phyloP scores from a whole-genome alignment of 1,140 invertebrate species.

The Drosophila equinoxialis region DNA sequence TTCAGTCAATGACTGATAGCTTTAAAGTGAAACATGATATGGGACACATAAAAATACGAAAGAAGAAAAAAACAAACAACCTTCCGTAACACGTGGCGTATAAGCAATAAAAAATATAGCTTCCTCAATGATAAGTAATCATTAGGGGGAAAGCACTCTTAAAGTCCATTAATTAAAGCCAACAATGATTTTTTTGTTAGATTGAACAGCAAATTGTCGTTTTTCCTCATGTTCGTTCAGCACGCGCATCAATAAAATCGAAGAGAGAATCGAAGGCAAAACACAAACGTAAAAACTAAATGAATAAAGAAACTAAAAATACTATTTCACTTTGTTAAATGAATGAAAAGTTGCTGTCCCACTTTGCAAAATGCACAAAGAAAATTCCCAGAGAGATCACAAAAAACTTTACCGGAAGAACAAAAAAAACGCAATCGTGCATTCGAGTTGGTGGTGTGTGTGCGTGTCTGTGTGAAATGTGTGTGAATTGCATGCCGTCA shows the following conservation, averaged over 20 bases:
- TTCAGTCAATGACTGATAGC: slow-evolving; percentile 27
- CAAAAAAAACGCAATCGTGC: slow-evolving; percentile 59
- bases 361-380: slow-evolving; percentile 64
- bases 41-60: slow-evolving; percentile 29
- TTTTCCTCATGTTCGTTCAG: neutral
- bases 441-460: slow-evolving; percentile 29
- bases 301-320: slow-evolving; percentile 22
- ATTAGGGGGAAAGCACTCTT: slow-evolving; percentile 45
- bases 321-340: slow-evolving; percentile 37
- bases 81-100: slow-evolving; percentile 56
- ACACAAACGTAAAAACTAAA: neutral
- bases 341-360: slow-evolving; percentile 38
- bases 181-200: slow-evolving; percentile 16
- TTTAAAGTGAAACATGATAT: neutral
- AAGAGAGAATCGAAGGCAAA: neutral
- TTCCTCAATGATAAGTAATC: slow-evolving; percentile 45
- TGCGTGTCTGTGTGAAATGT: slow-evolving; percentile 53
- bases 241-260: slow-evolving; percentile 4
- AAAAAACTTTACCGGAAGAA: slow-evolving; percentile 3
- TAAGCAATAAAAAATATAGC: slow-evolving; percentile 60
- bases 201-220: slow-evolving; percentile 4
- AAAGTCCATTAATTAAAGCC: slow-evolving; percentile 50
- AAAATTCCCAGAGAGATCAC: slow-evolving; percentile 31
- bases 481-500: slow-evolving; percentile 1
- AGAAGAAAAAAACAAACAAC: neutral